These are phyloP conservation scores for Sycophila sp. DNA, from an alignment of 1,140 invertebrate species.

Conservation along the genomic window DNA sequence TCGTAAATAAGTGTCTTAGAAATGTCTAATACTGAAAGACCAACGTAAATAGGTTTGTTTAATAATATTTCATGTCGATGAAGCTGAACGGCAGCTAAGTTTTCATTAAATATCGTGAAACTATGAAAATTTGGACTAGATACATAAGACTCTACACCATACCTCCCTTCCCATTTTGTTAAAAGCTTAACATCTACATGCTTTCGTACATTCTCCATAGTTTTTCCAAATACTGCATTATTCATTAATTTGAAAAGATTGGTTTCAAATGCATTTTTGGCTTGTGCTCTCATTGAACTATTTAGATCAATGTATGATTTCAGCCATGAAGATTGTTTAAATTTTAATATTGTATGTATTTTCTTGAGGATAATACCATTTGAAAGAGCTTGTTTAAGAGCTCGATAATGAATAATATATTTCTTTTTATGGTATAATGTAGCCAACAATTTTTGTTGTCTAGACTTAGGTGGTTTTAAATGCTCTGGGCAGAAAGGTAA, in stretches of 20 bases:
- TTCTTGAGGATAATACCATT: slow-evolving; percentile 57
- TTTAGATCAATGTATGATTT: slow-evolving; percentile 61
- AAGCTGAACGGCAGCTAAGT: not conserved
- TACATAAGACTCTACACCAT: slow-evolving; percentile 28
- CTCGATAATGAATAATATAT: slow-evolving; percentile 59
- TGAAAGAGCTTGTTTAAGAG: slow-evolving; percentile 53
- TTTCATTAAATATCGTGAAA: not conserved
- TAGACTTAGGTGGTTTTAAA: too few species aligned
- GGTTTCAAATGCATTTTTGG: too few species aligned
- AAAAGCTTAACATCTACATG: slow-evolving; percentile 52
- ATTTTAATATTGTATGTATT: slow-evolving; percentile 57
- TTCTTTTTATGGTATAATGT: too few species aligned
- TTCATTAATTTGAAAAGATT: slow-evolving; percentile 62
- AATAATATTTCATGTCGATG: not conserved
- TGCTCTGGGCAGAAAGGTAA: too few species aligned
- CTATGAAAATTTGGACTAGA: not conserved
- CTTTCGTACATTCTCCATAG: slow-evolving; percentile 60
- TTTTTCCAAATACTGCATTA: slow-evolving; percentile 63
- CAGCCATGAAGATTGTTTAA: slow-evolving; percentile 57
- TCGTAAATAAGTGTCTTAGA: too few species aligned
- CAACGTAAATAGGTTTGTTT: not conserved
- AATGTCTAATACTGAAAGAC: too few species aligned
- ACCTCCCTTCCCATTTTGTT: slow-evolving; percentile 42
- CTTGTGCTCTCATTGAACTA: slow-evolving; percentile 53
- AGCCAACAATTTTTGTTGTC: too few species aligned